Base-by-base conservation (phyloP, 2,113 vertebrate species). In the Platysteira castanea region DNA sequence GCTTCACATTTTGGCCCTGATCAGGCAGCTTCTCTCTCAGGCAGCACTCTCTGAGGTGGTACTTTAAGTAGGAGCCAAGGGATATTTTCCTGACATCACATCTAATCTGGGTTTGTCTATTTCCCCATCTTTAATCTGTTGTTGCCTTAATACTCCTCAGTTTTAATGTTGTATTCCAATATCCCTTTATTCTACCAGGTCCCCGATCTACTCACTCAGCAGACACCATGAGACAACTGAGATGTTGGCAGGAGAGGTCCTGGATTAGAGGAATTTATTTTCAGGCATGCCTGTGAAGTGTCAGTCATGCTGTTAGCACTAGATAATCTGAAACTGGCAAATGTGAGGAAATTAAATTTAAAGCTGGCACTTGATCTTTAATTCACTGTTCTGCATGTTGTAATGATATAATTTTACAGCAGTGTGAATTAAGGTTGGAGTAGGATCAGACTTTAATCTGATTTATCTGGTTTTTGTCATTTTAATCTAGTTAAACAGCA, bases 401-500 rank as follows among this genome's bases (percentile, higher is more conserved):
- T 95, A 94, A 96, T 95, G 59, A 91, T 93, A 85, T 87, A 87
- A 95, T 96, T 95, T 96, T 93, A 94, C 93, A 93, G 94, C 94
- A 90, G 39, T 94, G 42, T 89, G 91, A 96, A 96, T 91, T 94
- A 95, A 96, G 50, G 59, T 88, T 96, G 94, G 89, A 94, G 86
- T 79, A 95, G 87, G 46, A 96, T 96, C 84, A 95, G 57, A 69
- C 80, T 96, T 95, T 94, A 96, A 96, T 96, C 70, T 94, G 91
- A 90, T 0, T 94, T 93, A 84, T 89, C 96, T 96, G 92, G 0
- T 84, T 96, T 94, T 95, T 95, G 89, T 95, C 90, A 95, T 78
- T 87, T 89, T 93, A 95, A 96, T 96, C 80, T 89, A 89, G 69
- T 93, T 95, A 92, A 95, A 80, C 54, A 83, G n/a, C 81, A 39